Evolutionary conservation across 2,113 vertebrate genomes (phyloP).

Genomic region (Microtus ochrogaster): DNA sequence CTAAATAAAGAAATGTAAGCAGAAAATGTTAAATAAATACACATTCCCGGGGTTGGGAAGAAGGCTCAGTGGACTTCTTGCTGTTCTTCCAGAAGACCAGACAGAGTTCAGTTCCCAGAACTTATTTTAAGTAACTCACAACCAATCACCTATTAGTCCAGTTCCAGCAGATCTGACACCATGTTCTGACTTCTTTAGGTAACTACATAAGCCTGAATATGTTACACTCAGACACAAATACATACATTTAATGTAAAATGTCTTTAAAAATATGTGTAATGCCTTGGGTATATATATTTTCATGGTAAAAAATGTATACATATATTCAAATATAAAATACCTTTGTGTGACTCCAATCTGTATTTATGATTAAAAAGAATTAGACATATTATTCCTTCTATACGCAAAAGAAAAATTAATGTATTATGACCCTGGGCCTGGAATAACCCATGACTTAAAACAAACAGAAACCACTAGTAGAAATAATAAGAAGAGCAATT

Average conservation of each 20-base stretch:
- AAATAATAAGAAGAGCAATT: not conserved
- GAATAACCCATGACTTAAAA: not conserved
- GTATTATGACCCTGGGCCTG: not conserved
- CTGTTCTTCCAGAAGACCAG: not conserved
- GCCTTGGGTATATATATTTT: conserved; percentile 1
- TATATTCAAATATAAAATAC: not conserved
- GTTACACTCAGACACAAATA: not conserved
- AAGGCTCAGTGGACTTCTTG: not conserved
- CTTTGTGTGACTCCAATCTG: not conserved
- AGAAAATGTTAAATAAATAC: conserved; percentile 6
- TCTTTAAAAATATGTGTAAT: not conserved
- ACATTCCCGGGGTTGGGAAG: not conserved
- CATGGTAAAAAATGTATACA: not conserved
- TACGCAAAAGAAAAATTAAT: not conserved
- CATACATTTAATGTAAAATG: not conserved
- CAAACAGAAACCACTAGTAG: not conserved
- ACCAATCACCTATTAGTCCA: not conserved
- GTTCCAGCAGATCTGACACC: not conserved
- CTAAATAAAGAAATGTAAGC: conserved; percentile 15
- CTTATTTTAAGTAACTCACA: not conserved
- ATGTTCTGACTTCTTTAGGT: not conserved
- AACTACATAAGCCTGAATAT: not conserved
- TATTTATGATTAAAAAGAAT: not conserved
- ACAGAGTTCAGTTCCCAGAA: not conserved
- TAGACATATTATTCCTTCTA: not conserved